phyloP scores from a whole-genome alignment of 2,888 invertebrate genomes.

The Amaurobius ferox region DNA sequence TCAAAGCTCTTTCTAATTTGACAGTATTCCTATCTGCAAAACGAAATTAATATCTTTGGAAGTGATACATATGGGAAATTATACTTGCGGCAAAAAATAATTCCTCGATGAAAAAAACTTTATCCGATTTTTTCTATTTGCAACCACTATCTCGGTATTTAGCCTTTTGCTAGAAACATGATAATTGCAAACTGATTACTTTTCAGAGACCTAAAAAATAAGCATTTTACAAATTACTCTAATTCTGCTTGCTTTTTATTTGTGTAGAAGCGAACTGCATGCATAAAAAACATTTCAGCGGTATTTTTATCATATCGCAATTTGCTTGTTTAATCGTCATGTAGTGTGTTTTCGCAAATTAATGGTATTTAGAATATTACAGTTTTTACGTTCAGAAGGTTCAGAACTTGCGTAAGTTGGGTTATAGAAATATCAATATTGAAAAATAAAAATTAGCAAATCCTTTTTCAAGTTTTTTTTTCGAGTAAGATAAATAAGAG shows the following conservation, averaged over 20 bases:
- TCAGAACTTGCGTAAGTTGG: no score
- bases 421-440: no score
- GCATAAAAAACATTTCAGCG: neutral
- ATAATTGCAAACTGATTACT: conserved; percentile 3
- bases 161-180: neutral
- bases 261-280: neutral
- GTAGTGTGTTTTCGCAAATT: no score
- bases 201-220: neutral
- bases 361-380: no score
- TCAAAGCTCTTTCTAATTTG: neutral
- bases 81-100: neutral
- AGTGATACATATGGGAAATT: neutral
- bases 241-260: neutral
- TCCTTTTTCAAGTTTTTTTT: no score
- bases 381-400: no score
- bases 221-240: neutral
- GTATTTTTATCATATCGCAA: neutral
- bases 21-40: neutral
- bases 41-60: neutral
- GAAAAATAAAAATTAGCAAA: neutral
- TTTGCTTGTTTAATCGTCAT: neutral
- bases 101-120: neutral
- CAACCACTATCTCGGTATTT: neutral
- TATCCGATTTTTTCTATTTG: neutral
- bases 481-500: no score